A percentile compares a stretch with the other conserved stretches of the same genome.
Evolutionary conservation across 2,888 invertebrate genomes (phyloP).

Genomic region (Bombylius major): DNA sequence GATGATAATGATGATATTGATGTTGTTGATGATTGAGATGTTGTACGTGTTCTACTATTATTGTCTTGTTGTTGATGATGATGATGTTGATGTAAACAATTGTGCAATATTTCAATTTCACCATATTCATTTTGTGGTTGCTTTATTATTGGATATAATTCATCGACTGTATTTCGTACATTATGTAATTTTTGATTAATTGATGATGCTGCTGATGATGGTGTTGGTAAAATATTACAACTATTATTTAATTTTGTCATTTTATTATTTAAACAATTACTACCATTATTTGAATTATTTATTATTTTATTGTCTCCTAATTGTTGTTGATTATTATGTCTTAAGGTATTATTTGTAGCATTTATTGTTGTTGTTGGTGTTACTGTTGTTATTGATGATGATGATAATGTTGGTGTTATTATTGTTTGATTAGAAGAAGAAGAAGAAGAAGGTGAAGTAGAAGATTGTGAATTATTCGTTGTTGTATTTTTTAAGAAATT

Average conservation of each 20-base stretch:
- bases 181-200: not conserved
- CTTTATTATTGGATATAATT: not conserved
- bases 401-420: not conserved
- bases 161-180: not conserved
- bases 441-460: too few relatives aligned
- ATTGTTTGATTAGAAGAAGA: not conserved
- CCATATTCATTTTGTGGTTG: not conserved
- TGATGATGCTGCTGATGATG: too few relatives aligned
- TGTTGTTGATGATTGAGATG: slow-evolving; percentile 1
- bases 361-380: too few relatives aligned
- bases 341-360: too few relatives aligned
- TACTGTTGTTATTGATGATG: too few relatives aligned
- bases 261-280: not conserved
- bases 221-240: not conserved
- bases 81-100: not conserved
- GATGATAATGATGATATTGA: slow-evolving; percentile 1
- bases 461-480: too few relatives aligned
- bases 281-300: not conserved
- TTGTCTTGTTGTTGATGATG: not conserved
- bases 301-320: too few relatives aligned
- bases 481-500: slow-evolving; percentile 17
- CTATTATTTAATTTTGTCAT: not conserved
- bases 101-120: slow-evolving; percentile 4
- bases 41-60: not conserved
- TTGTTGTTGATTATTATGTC: too few relatives aligned